Base-by-base conservation (phyloP, 35 echinoderm and acorn worm species). In the Anneissia japonica region DNA sequence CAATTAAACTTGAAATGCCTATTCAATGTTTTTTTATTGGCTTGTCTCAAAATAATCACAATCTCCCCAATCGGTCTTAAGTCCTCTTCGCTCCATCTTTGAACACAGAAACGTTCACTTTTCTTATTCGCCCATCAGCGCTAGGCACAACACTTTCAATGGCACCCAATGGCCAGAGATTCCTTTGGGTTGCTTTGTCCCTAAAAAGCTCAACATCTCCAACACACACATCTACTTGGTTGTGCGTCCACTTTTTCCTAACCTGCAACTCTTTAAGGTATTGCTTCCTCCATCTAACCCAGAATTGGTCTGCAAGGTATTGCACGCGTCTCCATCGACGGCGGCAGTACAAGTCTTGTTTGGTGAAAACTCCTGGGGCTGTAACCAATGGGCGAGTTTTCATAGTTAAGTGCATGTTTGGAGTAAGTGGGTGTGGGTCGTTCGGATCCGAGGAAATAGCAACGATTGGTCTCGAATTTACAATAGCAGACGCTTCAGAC, bases 141-240 rank as follows among this genome's bases (percentile, higher is more conserved):
- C 75, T 77, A 23, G 31, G 75, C 19, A 32, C 30, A 5, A n/a
- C 2, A 10, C 33, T 77, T 0, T 32, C 31, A 13, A 77, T 26
- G 33, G 19, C 19, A 32, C 32, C 75, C 3, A 77, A 31, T 33
- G 75, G 75, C 75, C 75, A 77, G 35, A 32, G 11, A 26, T 26
- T 4, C 12, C 30, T 33, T 32, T 19, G 35, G 35, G 30, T 31
- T 19, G 30, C 75, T 11, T 77, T 83, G 33, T 93, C 81, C 0
- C 38, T 38, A 43, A 93, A 55, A 40, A 89, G 74, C 33, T 89
- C 91, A 13, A 93, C 79, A 38, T 93, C 91, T 41, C 76, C 86
- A 30, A 17, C 39, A 64, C 38, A 77, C 6, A 35, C 12, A 11
- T 33, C 75, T 12, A 11, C 10, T 77, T 77, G 30, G 75, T 0